Base-by-base conservation (phyloP, 2,113 vertebrate species). In the Spheniscus mendiculus region DNA sequence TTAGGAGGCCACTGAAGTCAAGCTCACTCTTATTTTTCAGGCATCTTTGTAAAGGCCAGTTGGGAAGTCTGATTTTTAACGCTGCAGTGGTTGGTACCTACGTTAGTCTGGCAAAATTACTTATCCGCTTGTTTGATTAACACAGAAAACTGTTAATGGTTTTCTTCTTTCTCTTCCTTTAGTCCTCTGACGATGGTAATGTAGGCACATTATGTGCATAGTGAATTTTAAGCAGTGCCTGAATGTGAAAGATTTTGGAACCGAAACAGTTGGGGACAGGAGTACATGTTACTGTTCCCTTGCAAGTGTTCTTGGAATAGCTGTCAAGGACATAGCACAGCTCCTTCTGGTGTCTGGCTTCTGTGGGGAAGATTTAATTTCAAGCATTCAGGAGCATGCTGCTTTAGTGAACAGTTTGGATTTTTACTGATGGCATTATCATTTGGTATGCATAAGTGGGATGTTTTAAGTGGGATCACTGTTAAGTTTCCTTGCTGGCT, bases 391-490 rank as follows among this genome's bases (percentile, higher is more conserved):
- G 38, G 79, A 87, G 40, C 47, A 66, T 73, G 76, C 70, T 89
- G 94, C 80, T 92, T 92, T 91, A 63, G 87, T 80, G 95, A 96
- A 53, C 92, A 87, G 88, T 96, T 94, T 6, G 42, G 74, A 70
- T 96, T 95, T 96, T 96, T 90, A 95, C 87, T 95, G 95, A 66
- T 97, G 96, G 83, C 79, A 86, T 95, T 96, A 97, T 97, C 90
- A 94, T 94, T 97, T 97, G 90, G 81, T 96, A 95, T 96, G 93
- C 95, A 81, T 94, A 97, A 96, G 97, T 97, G 96, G 96, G 94
- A 97, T 97, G 97, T 90, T 97, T 90, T 97, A 97, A 97, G 95
- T 97, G 96, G 96, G 96, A 93, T 96, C 81, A 52, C 91, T 95
- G 96, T 71, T 94, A 96, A 93, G 71, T 96, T 97, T 95, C 92